A percentile compares a stretch with the other conserved stretches of the same genome.
phyloP scores from a whole-genome alignment of 1,140 invertebrate genomes.

The Camponotus floridanus region DNA sequence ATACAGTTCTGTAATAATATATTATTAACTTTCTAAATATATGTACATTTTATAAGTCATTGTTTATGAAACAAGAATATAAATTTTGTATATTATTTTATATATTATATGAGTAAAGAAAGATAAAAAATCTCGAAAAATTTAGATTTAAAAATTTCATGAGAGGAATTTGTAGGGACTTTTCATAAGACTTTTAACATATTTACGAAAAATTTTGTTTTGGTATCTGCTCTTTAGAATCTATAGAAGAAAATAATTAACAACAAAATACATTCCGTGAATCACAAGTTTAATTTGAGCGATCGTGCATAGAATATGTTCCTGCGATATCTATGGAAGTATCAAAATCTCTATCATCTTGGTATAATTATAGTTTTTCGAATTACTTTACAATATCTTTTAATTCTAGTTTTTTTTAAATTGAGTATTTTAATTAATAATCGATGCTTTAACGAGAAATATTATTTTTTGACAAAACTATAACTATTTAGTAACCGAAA shows the following conservation, averaged over 20 bases:
- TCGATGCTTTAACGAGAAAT: conserved; percentile 17
- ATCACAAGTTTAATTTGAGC: conserved; percentile 26
- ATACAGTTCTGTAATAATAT: not conserved
- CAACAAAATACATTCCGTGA: not conserved
- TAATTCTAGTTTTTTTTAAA: conserved; percentile 2
- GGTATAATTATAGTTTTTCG: conserved; percentile 47
- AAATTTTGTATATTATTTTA: too few species aligned
- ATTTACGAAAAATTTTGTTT: conserved; percentile 8
- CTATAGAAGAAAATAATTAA: not conserved
- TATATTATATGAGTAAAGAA: too few species aligned
- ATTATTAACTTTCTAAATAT: not conserved
- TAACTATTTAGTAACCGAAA: not conserved
- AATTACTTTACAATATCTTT: conserved; percentile 25
- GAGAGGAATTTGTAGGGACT: not conserved
- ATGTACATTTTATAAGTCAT: not conserved
- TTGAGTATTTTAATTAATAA: conserved; percentile 18
- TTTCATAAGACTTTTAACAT: not conserved
- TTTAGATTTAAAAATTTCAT: too few species aligned
- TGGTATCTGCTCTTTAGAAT: not conserved
- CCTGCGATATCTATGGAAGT: not conserved
- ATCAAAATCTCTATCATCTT: conserved; percentile 40
- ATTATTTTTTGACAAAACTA: not conserved
- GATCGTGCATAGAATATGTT: conserved; percentile 17
- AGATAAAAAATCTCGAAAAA: not conserved
- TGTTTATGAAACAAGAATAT: too few species aligned